Evolutionary conservation across 2,888 invertebrate species (phyloP), one percentile per base, ranked within the genome.

Genomic region (Strigamia maritima): DNA sequence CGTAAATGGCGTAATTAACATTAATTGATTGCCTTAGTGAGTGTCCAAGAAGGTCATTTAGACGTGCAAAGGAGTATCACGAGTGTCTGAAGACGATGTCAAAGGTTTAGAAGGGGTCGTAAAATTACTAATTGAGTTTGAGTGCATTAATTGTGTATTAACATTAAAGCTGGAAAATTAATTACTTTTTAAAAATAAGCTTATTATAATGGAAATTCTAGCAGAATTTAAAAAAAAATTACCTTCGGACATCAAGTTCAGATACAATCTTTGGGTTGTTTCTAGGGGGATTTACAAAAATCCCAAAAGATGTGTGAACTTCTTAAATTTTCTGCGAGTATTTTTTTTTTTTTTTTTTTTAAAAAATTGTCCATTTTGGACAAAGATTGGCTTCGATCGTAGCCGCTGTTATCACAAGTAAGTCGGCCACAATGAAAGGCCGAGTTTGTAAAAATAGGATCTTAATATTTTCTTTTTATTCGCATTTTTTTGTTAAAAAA

Each of bases 1-100:
- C 49, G n/a, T 49, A 49, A 49, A 49, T 49, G 49, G n/a, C 49
- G 49, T 49, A 49, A 49, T 49, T 49, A 49, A 49, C 49, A 49
- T 49, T 49, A 49, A 49, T 49, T 49, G 49, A 49, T 49, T 49
- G n/a, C 49, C 49, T n/a, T 49, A 14, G 16, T 49, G 49, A 49
- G 49, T 49, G 49, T 49, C 49, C 49, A 49, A 49, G 49, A 49
- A 49, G 49, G 49, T 49, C 49, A 49, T 49, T 49, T 49, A n/a
- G 49, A 49, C 49, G 49, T 49, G 49, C 49, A 49, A 49, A 49
- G 49, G 49, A n/a, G 49, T 49, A 49, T 49, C 49, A 49, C 49
- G 49, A 49, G 49, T 19, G 49, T 49, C 49, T 49, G 49, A 49
- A 49, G 49, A 49, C 49, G 49, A 49, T 49, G 49, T 49, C 49